phyloP scores from a whole-genome alignment of 2,113 vertebrate species.

The Amphiprion percula region DNA sequence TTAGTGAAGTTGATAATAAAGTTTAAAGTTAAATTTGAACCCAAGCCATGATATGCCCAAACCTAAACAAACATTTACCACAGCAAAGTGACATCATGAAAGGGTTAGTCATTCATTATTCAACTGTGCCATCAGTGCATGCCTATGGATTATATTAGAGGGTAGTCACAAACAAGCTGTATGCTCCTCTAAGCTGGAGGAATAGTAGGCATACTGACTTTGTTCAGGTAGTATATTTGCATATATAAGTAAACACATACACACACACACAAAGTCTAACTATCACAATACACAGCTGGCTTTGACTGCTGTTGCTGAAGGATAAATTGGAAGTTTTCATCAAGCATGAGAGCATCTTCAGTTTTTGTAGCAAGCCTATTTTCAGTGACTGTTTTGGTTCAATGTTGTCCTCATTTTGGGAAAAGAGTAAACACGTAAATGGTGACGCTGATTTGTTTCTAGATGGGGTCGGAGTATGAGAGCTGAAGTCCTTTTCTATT shows the following conservation, averaged over 20 bases:
- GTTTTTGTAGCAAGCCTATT: conserved; percentile 38
- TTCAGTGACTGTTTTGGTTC: conserved; percentile 55
- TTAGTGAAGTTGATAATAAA: background rate
- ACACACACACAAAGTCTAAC: conserved; percentile 18
- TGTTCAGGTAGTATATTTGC: background rate
- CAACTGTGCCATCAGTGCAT: background rate
- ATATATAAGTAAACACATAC: background rate
- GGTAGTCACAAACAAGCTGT: background rate
- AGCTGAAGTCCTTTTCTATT: conserved; percentile 66
- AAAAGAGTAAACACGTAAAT: conserved; percentile 68
- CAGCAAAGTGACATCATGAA: background rate
- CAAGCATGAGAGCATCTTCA: conserved; percentile 30
- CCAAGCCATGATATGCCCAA: background rate
- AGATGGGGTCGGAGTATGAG: conserved; percentile 45
- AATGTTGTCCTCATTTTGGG: conserved; percentile 70
- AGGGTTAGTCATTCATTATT: background rate
- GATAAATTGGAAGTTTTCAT: conserved; percentile 48
- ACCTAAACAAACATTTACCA: background rate
- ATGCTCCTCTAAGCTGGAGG: no score
- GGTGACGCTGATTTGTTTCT: conserved; percentile 68
- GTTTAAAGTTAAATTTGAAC: background rate
- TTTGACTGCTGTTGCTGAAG: conserved; percentile 24
- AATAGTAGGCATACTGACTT: background rate
- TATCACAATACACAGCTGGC: conserved; percentile 41
- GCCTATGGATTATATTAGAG: background rate